Conservation (phyloP, 2,113 vertebrate genomes). For the Lepidothrix coronata region DNA sequence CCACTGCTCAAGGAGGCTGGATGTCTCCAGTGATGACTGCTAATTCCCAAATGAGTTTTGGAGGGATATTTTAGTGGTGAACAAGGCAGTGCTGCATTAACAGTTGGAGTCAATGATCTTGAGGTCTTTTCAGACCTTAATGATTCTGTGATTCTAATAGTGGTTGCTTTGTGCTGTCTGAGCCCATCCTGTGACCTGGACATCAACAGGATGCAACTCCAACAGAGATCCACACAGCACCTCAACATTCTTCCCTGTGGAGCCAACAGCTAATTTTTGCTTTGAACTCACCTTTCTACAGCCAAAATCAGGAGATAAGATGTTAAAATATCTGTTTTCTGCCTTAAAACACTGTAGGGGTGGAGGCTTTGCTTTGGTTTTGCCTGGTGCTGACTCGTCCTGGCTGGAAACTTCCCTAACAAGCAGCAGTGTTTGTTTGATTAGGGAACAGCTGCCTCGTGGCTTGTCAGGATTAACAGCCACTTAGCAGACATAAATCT, state of each 20-base stretch:
- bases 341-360: not conserved
- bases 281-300: not conserved
- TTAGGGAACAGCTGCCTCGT: not conserved
- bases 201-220: not conserved
- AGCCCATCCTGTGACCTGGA: not conserved
- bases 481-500: not conserved
- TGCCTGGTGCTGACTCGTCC: not conserved
- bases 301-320: not conserved
- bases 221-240: not conserved
- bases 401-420: not conserved
- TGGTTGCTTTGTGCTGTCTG: fast-evolving
- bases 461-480: not conserved
- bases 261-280: not conserved
- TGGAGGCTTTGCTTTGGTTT: not conserved
- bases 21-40: not conserved
- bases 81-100: no score
- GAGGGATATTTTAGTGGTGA: fast-evolving
- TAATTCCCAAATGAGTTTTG: not conserved
- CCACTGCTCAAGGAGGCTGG: not conserved
- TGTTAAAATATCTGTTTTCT: not conserved
- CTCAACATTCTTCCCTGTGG: not conserved
- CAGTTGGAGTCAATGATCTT: no score
- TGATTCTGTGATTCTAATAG: not conserved
- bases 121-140: not conserved
- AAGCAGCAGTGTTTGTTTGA: not conserved